Evolutionary conservation across 2,888 invertebrate genomes (phyloP).

Genomic region (Odontomyia ornata): DNA sequence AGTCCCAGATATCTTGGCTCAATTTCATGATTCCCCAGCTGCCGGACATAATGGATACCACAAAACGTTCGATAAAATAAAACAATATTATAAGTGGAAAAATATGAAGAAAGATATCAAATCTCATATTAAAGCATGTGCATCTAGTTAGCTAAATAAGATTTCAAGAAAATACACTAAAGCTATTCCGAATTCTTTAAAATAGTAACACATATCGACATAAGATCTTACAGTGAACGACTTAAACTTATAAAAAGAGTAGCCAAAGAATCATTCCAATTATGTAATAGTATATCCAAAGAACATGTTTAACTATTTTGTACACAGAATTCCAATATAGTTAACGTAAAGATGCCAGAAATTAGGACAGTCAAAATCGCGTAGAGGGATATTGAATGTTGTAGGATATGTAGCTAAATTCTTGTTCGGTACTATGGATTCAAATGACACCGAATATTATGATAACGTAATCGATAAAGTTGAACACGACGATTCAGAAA

Average conservation of each 20-base stretch:
- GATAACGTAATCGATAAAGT: conserved; percentile 46
- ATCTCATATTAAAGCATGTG: no score
- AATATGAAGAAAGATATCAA: no score
- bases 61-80: not conserved
- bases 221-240: not conserved
- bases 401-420: conserved; percentile 38
- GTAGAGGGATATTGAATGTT: conserved; percentile 33
- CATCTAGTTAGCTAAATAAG: conserved; percentile 56
- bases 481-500: conserved; percentile 6
- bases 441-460: conserved; percentile 47
- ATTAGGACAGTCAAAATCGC: not conserved
- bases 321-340: conserved; percentile 36
- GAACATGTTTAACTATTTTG: conserved; percentile 26
- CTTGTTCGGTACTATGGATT: no score
- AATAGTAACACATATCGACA: conserved; percentile 9
- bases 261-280: conserved; percentile 27
- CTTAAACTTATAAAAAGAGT: not conserved
- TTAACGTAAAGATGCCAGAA: conserved; percentile 13
- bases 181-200: conserved; percentile 26
- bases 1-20: not conserved
- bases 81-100: no score
- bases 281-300: conserved; percentile 14
- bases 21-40: not conserved
- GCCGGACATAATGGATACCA: no score
- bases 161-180: conserved; percentile 49